Percentiles rank a stretch among this genome's conserved stretches.
These are phyloP conservation scores for Tethya wilhelma DNA, from an alignment of 37 sponge, comb jelly and placozoan species.

Conservation along the genomic window DNA sequence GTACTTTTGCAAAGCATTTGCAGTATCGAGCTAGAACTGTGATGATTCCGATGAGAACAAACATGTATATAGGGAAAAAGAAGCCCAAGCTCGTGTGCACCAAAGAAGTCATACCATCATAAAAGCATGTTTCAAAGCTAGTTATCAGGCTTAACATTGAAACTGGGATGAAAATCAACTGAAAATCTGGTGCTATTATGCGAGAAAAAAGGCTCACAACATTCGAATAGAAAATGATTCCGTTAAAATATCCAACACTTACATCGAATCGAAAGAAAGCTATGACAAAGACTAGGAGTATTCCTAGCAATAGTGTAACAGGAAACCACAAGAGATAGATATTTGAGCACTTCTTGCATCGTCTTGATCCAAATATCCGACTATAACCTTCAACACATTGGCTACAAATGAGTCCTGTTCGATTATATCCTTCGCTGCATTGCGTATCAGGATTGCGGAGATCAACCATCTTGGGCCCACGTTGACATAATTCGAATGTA, in stretches of 20 bases:
- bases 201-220: slow-evolving; percentile 4
- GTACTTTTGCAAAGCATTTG: not conserved
- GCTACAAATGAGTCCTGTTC: slow-evolving; percentile 16
- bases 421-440: too few species aligned
- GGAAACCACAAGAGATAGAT: not conserved
- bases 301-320: not conserved
- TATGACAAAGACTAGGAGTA: slow-evolving; percentile 18
- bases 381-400: not conserved
- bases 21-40: not conserved
- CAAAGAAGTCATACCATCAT: slow-evolving; percentile 31
- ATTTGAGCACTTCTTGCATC: not conserved
- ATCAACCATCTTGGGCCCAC: too few species aligned
- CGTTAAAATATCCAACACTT: slow-evolving; percentile 22
- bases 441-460: too few species aligned
- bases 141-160: slow-evolving; percentile 11
- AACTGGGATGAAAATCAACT: not conserved
- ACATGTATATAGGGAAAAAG: slow-evolving; percentile 41
- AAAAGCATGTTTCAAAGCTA: slow-evolving; percentile 35
- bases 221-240: slow-evolving; percentile 37
- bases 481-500: too few species aligned
- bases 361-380: not conserved
- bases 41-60: slow-evolving; percentile 7
- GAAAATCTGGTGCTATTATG: not conserved
- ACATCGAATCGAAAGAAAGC: slow-evolving; percentile 19
- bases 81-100: slow-evolving; percentile 21